phyloP scores from a whole-genome alignment of 2,113 vertebrate species.

The Centropristis striata region DNA sequence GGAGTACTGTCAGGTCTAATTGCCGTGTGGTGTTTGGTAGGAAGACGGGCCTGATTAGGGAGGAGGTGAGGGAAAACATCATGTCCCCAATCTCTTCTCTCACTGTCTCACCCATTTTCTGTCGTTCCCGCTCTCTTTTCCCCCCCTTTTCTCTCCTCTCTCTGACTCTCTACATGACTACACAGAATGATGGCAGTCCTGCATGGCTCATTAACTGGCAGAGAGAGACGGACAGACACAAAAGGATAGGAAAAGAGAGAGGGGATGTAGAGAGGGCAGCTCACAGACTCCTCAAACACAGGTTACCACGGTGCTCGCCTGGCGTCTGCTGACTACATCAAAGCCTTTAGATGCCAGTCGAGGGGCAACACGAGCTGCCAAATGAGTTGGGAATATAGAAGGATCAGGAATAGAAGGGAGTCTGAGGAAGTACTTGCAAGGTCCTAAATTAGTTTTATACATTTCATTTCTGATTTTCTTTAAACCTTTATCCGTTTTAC shows the following conservation, averaged over 20 bases:
- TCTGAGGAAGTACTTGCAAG: conserved; percentile 73
- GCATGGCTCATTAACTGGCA: conserved; percentile 73
- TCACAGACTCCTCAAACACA: conserved; percentile 89
- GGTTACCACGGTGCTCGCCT: conserved; percentile 88
- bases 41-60: conserved; percentile 94
- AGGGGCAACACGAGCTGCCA: conserved; percentile 89
- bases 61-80: conserved; percentile 93
- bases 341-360: conserved; percentile 92
- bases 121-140: conserved; percentile 1
- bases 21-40: conserved; percentile 92
- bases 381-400: conserved; percentile 84
- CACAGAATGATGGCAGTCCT: conserved; percentile 68
- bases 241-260: conserved; percentile 51
- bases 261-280: conserved; percentile 69
- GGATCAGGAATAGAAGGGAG: conserved; percentile 66
- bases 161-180: conserved; percentile 65
- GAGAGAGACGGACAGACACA: conserved; percentile 65
- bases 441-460: conserved; percentile 5
- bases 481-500: conserved; percentile 13
- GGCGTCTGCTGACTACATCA: conserved; percentile 91
- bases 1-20: conserved; percentile 96
- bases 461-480: conserved; percentile 22
- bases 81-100: conserved; percentile 84
- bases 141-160: conserved; percentile 52
- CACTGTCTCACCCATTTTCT: conserved; percentile 59